Base-by-base conservation (phyloP, 2,113 vertebrate genomes). In the Macquaria ambigua region DNA sequence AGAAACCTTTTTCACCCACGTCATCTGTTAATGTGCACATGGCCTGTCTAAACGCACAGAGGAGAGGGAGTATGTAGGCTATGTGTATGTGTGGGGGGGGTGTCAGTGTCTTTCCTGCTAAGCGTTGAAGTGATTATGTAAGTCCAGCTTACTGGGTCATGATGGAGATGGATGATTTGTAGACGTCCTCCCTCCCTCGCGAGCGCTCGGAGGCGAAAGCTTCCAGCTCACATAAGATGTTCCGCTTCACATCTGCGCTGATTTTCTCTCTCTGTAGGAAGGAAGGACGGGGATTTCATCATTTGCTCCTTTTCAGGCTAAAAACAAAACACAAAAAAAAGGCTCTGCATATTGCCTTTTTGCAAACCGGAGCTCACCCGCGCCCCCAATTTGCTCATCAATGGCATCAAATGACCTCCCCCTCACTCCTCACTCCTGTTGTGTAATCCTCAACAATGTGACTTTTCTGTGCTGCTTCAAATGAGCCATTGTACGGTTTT, bases 401-500 rank as follows among this genome's bases (percentile, higher is more conserved):
- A 61, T 46, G 58, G 84, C 67, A 76, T 91, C 75, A 55, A 70
- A 76, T 62, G 68, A 41, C 76, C 69, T 61, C 82, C 81, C 66
- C 48, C 58, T 56, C 72, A 3, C 48, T 64, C 39, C 64, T 71
- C 61, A 8, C 59, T 77, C 34, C 72, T 15, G 77, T 87, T 91
- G 87, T 79, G 79, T 59, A 81, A 87, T 79, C 76, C 73, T 66
- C n/a, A 68, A 82, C 87, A 79, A 76, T 74, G 80, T 61, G 63
- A 74, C 84, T 87, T 80, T n/a, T 85, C 72, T 79, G 69, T 7
- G 69, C 80, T 21, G 67, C 84, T 52, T 88, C 85, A 79, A 83
- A 88, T 15, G 87, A 89, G 77, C 83, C 89, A 77, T 92, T 89
- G 87, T 82, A 11, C 20, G 0, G 8, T 76, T 55, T 66, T 66